Percentiles rank a stretch among this genome's conserved stretches.
Conservation (phyloP, 2,888 invertebrate genomes). For the Calliscelio sp. region DNA sequence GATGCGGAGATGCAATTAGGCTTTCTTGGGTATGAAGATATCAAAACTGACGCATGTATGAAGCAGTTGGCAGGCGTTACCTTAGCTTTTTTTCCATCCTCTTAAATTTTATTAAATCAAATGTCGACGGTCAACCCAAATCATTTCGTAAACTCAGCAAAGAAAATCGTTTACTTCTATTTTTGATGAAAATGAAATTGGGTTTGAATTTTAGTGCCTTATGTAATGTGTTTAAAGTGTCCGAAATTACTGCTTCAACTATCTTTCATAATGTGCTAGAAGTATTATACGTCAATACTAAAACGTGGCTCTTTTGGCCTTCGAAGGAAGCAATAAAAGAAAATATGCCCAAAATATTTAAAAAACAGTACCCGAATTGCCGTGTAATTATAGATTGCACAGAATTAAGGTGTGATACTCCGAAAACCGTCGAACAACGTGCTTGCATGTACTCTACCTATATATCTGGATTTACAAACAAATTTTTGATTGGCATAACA, state of each 20-base stretch:
- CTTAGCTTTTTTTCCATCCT: conserved; percentile 67
- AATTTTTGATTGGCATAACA: conserved; percentile 72
- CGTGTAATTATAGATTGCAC: conserved; percentile 34
- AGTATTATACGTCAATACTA: conserved; percentile 40
- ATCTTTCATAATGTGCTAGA: conserved; percentile 63
- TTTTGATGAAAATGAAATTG: conserved; percentile 52
- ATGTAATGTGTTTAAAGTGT: conserved; percentile 57
- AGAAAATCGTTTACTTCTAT: conserved; percentile 48
- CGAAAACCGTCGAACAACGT: conserved; percentile 9
- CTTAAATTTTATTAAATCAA: conserved; percentile 45
- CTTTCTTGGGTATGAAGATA: conserved; percentile 4
- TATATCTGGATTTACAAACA: conserved; percentile 66
- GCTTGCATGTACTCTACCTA: conserved; percentile 36
- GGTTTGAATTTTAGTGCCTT: conserved; percentile 60
- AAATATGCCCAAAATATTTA: conserved; percentile 48
- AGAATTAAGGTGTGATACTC: conserved; percentile 9
- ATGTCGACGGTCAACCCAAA: conserved; percentile 14
- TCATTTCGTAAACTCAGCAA: background rate
- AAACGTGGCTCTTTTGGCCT: conserved; percentile 58
- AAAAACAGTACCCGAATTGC: conserved; percentile 28
- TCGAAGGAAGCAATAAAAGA: conserved; percentile 27
- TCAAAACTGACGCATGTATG: conserved; percentile 32
- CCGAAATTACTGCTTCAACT: conserved; percentile 58
- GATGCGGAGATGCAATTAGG: conserved; percentile 5
- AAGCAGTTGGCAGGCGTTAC: conserved; percentile 69